phyloP scores from a whole-genome alignment of 2,888 invertebrate species.

The Leucoma salicis region DNA sequence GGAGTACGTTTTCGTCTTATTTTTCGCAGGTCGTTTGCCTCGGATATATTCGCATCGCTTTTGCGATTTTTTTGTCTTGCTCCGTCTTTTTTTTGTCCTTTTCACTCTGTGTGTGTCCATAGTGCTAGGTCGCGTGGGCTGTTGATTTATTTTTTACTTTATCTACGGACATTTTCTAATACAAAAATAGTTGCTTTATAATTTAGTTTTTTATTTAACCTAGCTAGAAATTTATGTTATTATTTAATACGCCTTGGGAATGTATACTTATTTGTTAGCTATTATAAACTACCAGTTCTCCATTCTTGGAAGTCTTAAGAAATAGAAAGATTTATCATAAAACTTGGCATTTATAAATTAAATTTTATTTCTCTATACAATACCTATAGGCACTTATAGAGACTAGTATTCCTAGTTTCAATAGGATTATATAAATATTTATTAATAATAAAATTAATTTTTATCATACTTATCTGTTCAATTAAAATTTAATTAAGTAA shows the following conservation, averaged over 20 bases:
- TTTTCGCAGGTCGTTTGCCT: constrained; percentile 78
- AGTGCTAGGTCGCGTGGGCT: constrained; percentile 71
- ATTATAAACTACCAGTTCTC: constrained; percentile 16
- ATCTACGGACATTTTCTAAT: constrained; percentile 55
- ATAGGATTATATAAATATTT: no score
- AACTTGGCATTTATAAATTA: constrained; percentile 13
- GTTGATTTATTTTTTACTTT: constrained; percentile 56
- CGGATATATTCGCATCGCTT: constrained; percentile 65
- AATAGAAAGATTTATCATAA: constrained; percentile 11
- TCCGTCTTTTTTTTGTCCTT: constrained; percentile 53
- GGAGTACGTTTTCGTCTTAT: constrained; percentile 71
- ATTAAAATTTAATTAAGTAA: no score
- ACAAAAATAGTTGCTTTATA: constrained; percentile 46
- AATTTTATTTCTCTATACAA: constrained; percentile 7
- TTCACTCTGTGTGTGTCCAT: constrained; percentile 62
- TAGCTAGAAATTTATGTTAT: constrained; percentile 24
- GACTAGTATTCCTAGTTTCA: no score
- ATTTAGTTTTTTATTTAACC: constrained; percentile 41
- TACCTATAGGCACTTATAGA: no score
- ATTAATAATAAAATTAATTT: no score
- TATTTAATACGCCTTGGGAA: constrained; percentile 23
- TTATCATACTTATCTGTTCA: no score
- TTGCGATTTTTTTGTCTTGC: constrained; percentile 48
- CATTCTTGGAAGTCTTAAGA: constrained; percentile 1
- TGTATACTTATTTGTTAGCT: constrained; percentile 30